phyloP scores from a whole-genome alignment of 2,113 vertebrate species.

The Dasyurus viverrinus region DNA sequence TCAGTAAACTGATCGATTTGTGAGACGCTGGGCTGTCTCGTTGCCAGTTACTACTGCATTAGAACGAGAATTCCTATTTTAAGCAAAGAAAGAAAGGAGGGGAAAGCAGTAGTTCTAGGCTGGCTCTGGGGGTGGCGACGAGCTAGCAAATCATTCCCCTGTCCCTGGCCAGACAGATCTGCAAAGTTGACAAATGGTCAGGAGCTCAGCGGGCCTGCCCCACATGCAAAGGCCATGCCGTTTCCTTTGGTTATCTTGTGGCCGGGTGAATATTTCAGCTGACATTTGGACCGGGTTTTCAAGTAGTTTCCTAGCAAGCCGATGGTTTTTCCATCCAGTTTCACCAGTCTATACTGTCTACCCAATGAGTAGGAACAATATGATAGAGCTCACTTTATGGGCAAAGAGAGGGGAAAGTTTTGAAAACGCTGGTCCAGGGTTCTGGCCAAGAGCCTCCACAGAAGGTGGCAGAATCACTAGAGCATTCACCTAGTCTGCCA shows the following conservation, averaged over 20 bases:
- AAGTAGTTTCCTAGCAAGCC: constrained; percentile 71
- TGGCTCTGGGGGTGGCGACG: constrained; percentile 75
- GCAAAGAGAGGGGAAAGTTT: constrained; percentile 67
- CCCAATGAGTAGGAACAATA: constrained; percentile 55
- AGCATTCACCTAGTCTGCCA: constrained; percentile 36
- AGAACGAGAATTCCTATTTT: constrained; percentile 79
- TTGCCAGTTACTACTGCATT: constrained; percentile 77
- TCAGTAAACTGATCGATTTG: constrained; percentile 71
- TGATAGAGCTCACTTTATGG: constrained; percentile 54
- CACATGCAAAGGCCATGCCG: constrained; percentile 71
- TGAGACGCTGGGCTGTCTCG: constrained; percentile 71
- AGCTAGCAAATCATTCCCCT: constrained; percentile 78
- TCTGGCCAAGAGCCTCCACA: constrained; percentile 60
- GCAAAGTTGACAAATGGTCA: constrained; percentile 76
- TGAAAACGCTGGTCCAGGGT: constrained; percentile 65
- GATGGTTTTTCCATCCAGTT: constrained; percentile 70
- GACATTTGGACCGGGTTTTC: constrained; percentile 72
- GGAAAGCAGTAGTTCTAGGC: constrained; percentile 78
- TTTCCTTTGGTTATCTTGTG: constrained; percentile 76
- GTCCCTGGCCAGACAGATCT: constrained; percentile 78
- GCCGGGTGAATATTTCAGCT: constrained; percentile 78
- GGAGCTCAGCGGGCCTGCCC: constrained; percentile 67
- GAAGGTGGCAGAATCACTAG: constrained; percentile 61
- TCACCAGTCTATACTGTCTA: constrained; percentile 71
- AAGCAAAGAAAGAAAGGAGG: constrained; percentile 77